Base-by-base conservation (phyloP, 2,888 invertebrate genomes). In the Morpho achilles region DNA sequence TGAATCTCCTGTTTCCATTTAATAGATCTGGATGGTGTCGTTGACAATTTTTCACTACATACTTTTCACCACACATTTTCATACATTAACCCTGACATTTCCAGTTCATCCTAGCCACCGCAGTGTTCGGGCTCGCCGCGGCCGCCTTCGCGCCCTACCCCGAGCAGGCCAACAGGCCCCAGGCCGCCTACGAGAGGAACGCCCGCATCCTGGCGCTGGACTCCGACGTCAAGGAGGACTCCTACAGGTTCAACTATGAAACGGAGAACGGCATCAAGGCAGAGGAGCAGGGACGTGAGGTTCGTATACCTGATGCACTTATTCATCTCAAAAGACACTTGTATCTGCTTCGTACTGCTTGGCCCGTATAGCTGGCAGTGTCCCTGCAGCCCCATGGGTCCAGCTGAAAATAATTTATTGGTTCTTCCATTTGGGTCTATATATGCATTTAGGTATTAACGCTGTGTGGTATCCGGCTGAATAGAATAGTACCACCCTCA, bases 181-280 rank as follows among this genome's bases (percentile, higher is more conserved):
- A 90, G 59, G 87, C 88, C 0, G 58, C 75, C 16, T 80, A 67
- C 61, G 90, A 90, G 64, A 83, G 72, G 69, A 87, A 67, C 54
- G 90, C 90, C 55, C 76, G 86, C 51, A 89, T 90, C 70, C 60
- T 90, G 1, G 75, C 83, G 22, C 72, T 81, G 63, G 85, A 90
- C 67, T 76, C 88, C 0, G 88, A 89, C 22, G 77, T 89, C 0
- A 87, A 87, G 59, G 89, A 88, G 57, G 86, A 88, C 72, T 84
- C 85, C 45, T 90, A 84, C 80, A 81, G 87, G 79, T 89, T 78
- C 69, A 88, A 80, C 78, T 90, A 76, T 46, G 89, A 90, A 68
- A 90, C 90, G 7, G 89, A 90, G 66, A 90, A 89, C 51, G 89
- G 89, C 0, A 90, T 90, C 69, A 88, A 87, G 63, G 89, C 84